Evolutionary conservation across 2,888 invertebrate species (phyloP), one percentile per base, ranked within the genome.

Genomic region (Amphipyra berbera): DNA sequence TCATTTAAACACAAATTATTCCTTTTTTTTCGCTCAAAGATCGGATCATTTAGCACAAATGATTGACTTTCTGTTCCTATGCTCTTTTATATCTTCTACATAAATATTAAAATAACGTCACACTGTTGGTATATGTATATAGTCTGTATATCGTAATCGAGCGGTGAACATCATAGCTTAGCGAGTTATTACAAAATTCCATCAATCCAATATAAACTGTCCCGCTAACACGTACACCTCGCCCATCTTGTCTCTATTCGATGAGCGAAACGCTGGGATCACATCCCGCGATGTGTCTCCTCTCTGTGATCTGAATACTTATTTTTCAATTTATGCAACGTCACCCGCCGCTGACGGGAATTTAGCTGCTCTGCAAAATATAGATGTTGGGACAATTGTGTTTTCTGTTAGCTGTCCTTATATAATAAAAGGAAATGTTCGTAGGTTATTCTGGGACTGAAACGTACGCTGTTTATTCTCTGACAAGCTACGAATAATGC

Each of bases 261-360:
- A 79, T 65, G 63, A 69, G 80, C 76, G 68, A 48, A 44, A 64
- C 69, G 68, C 61, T 48, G 63, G 76, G 82, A 81, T 84, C 83
- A 78, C 81, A 78, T 70, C 76, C 67, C 45, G 70, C 66, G 70
- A 77, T 78, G 82, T 79, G 79, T 82, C 79, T 78, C 76, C 68
- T 67, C 81, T 77, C 76, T 83, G 82, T 84, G 88, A 74, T 61
- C 79, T 75, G 90, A 88, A 90, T 91, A 88, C 86, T 88, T 90
- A 90, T 87, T 88, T 90, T 90, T 89, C 90, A 90, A 90, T 90
- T 90, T 88, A 79, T 86, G 82, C 79, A 54, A 71, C 79, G 76
- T 78, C 78, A 79, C 48, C 68, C 62, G 44, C 30, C 50, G 71
- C 68, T 81, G 86, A 81, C 79, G 67, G 56, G 82, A 87, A 83